Evolutionary conservation across 1,140 invertebrate species (phyloP), one percentile per base, ranked within the genome.

Genomic region (Calephelis virginiensis): DNA sequence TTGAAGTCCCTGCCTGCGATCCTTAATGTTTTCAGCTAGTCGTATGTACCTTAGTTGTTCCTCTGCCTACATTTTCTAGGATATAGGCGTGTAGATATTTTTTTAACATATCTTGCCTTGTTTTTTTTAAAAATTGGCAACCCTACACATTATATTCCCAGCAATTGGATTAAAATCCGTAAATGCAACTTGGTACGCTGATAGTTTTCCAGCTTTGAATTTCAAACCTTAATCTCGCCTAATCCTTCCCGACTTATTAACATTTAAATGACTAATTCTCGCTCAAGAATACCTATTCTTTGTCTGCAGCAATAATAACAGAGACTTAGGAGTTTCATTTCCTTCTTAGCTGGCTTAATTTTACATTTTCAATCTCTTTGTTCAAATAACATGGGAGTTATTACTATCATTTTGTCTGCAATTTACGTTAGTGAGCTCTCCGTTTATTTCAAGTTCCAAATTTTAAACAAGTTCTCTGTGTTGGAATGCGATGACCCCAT

Each of bases 321-420:
- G 53, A 56, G 53, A 37, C 53, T 56, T 56, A 56, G 53, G 28
- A 56, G 53, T 56, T 56, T 56, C 53, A 56, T 56, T 56, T 56
- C 53, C 53, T 56, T 56, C 53, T 56, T 56, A 56, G 53, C 28
- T 6, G 17, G 53, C 11, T 53, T 56, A 56, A 56, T 56, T 56
- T 56, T 37, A 10, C 53, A 56, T 56, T 56, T 43, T 56, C 53
- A 37, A 37, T 56, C 28, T 28, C 53, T 12, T 56, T 17, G 14
- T 37, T 12, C 7, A 12, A 53, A 53, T 53, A 53, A 13, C 50
- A 17, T 6, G 14, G 6, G 40, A 53, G 49, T 53, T 28, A 53
- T 28, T 53, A 17, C 40, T 43, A 43, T 43, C 17, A 17, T 14
- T 53, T 17, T 28, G 17, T 53, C 50, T 53, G n/a, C 11, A 53